Base-by-base conservation (phyloP, 2,797 vertebrate genomes). In the Pangasius krempfi region DNA sequence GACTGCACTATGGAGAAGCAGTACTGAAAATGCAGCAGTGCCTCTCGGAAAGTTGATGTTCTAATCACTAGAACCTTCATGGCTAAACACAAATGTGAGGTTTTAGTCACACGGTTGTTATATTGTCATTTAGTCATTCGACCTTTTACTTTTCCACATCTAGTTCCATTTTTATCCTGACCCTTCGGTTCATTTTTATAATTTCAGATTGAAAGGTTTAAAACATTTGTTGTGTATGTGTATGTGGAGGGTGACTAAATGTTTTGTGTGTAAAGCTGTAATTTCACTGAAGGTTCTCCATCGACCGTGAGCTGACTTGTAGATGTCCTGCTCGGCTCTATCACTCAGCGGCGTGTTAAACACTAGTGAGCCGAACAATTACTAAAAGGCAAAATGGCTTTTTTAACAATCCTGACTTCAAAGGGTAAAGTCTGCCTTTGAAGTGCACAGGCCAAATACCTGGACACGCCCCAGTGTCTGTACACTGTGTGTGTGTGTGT, bases 361-460 rank as follows among this genome's bases (percentile, higher is more conserved):
- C 94, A 91, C 91, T 90, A 91, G 90, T 81, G 90, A 92, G 90
- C 47, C 54, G 73, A 93, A 94, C 93, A 94, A 93, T 95, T 92
- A 94, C 93, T 91, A 84, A 91, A 91, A 91, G 92, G 92, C 91
- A 93, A 93, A 93, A 88, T 91, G 92, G 92, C 16, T 44, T 92
- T 92, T 90, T 92, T 92, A 93, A 93, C 88, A 54, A 92, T 91
- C 90, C 47, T 50, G 86, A 94, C 95, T 95, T 96, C 95, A 96
- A 96, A 96, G 95, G 79, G 2, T 81, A 10, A 80, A 27, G 75
- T 90, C 62, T 64, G 89, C 90, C 93, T 95, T 96, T 96, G 95
- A 96, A 94, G 94, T 94, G 92, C 68, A 44, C 62, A 56, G 78
- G 93, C 91, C 91, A 94, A 89, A 91, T 94, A 94, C 94, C 94